A percentile compares a stretch with the other conserved stretches of the same genome.
Evolutionary conservation across 92 coral and sea anemone species (phyloP).

Genomic region (Meandrina meandrites): DNA sequence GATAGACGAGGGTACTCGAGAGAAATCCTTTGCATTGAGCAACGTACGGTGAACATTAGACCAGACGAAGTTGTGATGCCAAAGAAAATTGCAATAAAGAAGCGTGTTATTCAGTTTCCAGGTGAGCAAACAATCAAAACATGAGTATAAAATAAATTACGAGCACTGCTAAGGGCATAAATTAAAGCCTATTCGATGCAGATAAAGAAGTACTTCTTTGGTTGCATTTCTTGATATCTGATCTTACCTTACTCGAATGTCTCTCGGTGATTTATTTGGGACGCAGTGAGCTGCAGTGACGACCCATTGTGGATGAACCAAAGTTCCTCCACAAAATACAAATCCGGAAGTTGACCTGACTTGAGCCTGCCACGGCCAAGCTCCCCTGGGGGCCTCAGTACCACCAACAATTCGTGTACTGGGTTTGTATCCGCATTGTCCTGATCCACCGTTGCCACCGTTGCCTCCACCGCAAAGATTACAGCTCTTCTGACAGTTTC

Average conservation of each 20-base stretch:
- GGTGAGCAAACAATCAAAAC: too few species aligned
- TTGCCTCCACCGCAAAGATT: not conserved
- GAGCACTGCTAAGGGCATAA: too few species aligned
- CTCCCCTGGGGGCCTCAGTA: slow-evolving; percentile 49
- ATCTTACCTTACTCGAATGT: slow-evolving; percentile 31
- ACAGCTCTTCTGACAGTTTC: slow-evolving; percentile 6
- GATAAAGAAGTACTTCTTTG: too few species aligned
- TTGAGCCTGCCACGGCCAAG: slow-evolving; percentile 23
- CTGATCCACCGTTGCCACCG: not conserved
- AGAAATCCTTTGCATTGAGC: too few species aligned
- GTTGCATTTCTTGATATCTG: not conserved
- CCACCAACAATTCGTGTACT: slow-evolving; percentile 58
- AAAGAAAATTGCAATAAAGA: too few species aligned
- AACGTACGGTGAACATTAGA: too few species aligned
- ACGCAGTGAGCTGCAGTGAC: slow-evolving; percentile 60
- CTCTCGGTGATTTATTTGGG: not conserved
- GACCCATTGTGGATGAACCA: slow-evolving; percentile 24
- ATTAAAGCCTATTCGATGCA: too few species aligned
- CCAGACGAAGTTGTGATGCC: too few species aligned
- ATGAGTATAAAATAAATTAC: too few species aligned
- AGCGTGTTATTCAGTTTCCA: too few species aligned
- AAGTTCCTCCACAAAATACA: slow-evolving; percentile 58
- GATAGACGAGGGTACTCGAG: too few species aligned
- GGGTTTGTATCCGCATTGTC: slow-evolving; percentile 33
- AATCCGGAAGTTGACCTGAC: slow-evolving; percentile 27